phyloP scores from a whole-genome alignment of 2,113 vertebrate species.

The Cyprinodon tularosa region DNA sequence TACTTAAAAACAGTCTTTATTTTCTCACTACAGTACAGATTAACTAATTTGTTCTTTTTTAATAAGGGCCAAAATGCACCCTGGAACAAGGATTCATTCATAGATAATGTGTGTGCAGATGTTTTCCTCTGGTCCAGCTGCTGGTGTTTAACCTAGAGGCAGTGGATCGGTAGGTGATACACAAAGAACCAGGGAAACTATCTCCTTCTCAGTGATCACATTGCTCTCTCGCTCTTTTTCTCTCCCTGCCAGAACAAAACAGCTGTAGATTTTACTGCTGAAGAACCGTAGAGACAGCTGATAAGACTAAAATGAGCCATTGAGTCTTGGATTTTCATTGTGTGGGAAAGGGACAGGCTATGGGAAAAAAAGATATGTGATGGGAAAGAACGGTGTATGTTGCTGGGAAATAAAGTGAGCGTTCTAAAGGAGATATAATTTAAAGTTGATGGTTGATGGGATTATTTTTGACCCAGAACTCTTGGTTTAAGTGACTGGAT shows the following conservation, averaged over 20 bases:
- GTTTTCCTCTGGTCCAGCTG: slow-evolving; percentile 31
- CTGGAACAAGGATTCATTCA: slow-evolving; percentile 38
- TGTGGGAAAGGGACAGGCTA: slow-evolving; percentile 71
- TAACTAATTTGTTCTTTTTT: slow-evolving; percentile 59
- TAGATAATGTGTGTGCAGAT: slow-evolving; percentile 45
- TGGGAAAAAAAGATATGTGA: slow-evolving; percentile 58
- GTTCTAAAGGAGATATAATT: slow-evolving; percentile 62
- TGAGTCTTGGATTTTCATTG: slow-evolving; percentile 39
- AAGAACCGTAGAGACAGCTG: slow-evolving; percentile 62
- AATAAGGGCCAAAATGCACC: slow-evolving; percentile 35
- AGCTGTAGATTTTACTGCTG: slow-evolving; percentile 65
- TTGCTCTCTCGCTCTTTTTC: rapidly evolving
- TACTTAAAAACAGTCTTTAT: slow-evolving; percentile 25
- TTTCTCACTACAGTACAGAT: slow-evolving; percentile 58
- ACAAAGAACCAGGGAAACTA: slow-evolving; percentile 28
- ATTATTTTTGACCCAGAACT: slow-evolving; percentile 52
- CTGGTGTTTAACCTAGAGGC: slow-evolving; percentile 54
- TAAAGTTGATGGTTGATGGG: slow-evolving; percentile 56
- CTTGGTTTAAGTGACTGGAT: slow-evolving; percentile 32
- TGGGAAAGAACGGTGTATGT: slow-evolving; percentile 54
- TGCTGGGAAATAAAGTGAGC: slow-evolving; percentile 39
- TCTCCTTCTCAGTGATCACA: not conserved
- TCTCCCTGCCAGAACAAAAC: slow-evolving; percentile 48
- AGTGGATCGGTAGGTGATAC: slow-evolving; percentile 26
- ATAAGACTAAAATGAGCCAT: slow-evolving; percentile 71